Conservation (phyloP, 1,140 invertebrate genomes). For the Sarcophaga peregrina region DNA sequence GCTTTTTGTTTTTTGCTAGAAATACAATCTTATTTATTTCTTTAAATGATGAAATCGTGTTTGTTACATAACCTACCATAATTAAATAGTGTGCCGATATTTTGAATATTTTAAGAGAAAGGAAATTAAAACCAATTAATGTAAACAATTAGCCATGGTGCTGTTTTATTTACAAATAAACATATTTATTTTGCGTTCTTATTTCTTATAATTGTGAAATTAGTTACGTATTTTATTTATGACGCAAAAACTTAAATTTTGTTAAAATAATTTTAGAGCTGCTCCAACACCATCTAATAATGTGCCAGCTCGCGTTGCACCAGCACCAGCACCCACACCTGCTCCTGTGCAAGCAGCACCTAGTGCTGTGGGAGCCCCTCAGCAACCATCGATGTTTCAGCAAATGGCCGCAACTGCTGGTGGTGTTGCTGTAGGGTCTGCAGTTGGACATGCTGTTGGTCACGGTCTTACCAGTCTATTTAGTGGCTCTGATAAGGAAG, state of each 20-base stretch:
- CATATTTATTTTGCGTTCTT: too few relatives aligned
- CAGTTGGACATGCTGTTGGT: conserved; percentile 87
- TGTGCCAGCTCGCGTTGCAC: conserved; percentile 62
- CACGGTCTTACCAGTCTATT: conserved; percentile 87
- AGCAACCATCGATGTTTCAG: conserved; percentile 65
- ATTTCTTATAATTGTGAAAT: too few relatives aligned
- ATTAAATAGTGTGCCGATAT: too few relatives aligned
- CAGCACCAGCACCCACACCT: conserved; percentile 55
- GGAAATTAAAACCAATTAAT: too few relatives aligned
- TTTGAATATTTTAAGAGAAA: too few relatives aligned
- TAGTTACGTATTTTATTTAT: too few relatives aligned
- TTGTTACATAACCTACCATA: neutral
- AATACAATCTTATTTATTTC: neutral
- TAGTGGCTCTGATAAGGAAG: conserved; percentile 76
- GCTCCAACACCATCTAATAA: conserved; percentile 53
- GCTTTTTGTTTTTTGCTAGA: too few relatives aligned
- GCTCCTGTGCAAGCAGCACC: conserved; percentile 59
- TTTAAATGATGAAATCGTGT: neutral
- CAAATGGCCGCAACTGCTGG: conserved; percentile 93
- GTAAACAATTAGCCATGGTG: too few relatives aligned
- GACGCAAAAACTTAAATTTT: neutral
- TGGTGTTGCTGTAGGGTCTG: conserved; percentile 88
- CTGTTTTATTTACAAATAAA: too few relatives aligned
- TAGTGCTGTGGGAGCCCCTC: conserved; percentile 55
- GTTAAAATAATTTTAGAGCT: neutral